A percentile compares a stretch with the other conserved stretches of the same genome.
phyloP scores from a whole-genome alignment of 1,140 invertebrate genomes.

The Lutraria rhynchaena region DNA sequence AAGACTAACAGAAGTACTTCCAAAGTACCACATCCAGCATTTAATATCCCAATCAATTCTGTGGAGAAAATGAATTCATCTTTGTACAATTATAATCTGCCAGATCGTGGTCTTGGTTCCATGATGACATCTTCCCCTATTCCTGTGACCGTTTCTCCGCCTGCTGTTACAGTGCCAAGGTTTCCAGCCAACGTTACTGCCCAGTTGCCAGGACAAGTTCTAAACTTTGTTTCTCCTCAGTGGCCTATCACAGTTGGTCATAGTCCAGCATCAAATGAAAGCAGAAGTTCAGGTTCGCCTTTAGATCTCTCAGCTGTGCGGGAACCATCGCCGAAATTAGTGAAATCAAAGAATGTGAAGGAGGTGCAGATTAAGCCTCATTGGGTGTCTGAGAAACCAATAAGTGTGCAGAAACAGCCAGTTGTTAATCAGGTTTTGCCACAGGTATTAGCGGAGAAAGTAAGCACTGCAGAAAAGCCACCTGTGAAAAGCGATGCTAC shows the following conservation, averaged over 20 bases:
- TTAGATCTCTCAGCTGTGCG: conserved; percentile 70
- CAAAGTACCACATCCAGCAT: conserved; percentile 53
- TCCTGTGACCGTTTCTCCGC: conserved; percentile 35
- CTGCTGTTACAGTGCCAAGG: conserved; percentile 53
- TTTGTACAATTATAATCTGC: conserved; percentile 77
- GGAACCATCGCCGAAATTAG: conserved; percentile 60
- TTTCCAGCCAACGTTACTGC: conserved; percentile 43
- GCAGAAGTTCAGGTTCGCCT: conserved; percentile 63
- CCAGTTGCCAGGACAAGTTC: conserved; percentile 11
- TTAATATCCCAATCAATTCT: conserved; percentile 51
- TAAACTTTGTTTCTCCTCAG: conserved; percentile 61
- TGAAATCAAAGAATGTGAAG: neutral
- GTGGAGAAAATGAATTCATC: conserved; percentile 63
- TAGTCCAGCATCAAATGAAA: conserved; percentile 29
- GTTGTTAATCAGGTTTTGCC: neutral
- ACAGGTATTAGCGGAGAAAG: neutral
- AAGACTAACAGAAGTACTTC: neutral
- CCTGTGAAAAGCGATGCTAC: conserved; percentile 31
- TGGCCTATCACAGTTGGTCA: conserved; percentile 34
- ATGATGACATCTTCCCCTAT: conserved; percentile 15
- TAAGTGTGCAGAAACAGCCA: neutral
- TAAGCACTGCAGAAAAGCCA: neutral
- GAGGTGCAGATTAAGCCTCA: neutral
- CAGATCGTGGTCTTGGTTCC: conserved; percentile 74
- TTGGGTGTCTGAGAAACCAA: neutral